phyloP scores from a whole-genome alignment of 1,140 invertebrate species.

The Cherax quadricarinatus region DNA sequence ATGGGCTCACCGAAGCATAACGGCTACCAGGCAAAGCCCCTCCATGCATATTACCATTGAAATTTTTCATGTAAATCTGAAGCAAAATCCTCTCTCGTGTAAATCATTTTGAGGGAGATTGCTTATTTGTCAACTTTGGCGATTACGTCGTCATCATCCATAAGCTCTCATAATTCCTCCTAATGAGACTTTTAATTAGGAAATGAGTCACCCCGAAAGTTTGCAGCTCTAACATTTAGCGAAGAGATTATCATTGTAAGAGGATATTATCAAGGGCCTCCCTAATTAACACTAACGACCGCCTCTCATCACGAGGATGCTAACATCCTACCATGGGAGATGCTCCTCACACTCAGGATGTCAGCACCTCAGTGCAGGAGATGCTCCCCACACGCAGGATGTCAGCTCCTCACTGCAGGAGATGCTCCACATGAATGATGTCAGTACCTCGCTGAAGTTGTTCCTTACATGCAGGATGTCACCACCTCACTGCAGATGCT shows the following conservation, averaged over 20 bases:
- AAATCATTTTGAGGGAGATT: constrained; percentile 9
- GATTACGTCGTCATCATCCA: constrained; percentile 14
- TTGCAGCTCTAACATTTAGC: constrained; percentile 20
- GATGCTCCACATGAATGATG: too few species aligned
- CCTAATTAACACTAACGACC: constrained; percentile 18
- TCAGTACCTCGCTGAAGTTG: too few species aligned
- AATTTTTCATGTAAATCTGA: background rate
- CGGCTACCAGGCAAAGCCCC: too few species aligned
- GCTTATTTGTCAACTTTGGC: constrained; percentile 17
- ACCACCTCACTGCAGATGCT: too few species aligned
- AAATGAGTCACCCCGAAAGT: constrained; percentile 16
- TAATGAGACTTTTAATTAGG: constrained; percentile 22
- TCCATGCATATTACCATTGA: too few species aligned
- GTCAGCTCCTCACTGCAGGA: too few species aligned
- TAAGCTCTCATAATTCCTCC: constrained; percentile 20
- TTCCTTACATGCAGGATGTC: too few species aligned
- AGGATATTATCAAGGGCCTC: constrained; percentile 17
- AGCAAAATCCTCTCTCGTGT: background rate
- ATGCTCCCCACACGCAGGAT: too few species aligned
- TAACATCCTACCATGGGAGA: background rate
- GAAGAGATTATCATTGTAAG: constrained; percentile 21
- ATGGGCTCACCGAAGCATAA: too few species aligned
- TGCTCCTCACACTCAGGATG: background rate
- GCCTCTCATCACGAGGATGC: background rate
- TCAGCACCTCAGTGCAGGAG: background rate